phyloP scores from a whole-genome alignment of 1,140 invertebrate genomes.

The Zaprionus kolodkinae region DNA sequence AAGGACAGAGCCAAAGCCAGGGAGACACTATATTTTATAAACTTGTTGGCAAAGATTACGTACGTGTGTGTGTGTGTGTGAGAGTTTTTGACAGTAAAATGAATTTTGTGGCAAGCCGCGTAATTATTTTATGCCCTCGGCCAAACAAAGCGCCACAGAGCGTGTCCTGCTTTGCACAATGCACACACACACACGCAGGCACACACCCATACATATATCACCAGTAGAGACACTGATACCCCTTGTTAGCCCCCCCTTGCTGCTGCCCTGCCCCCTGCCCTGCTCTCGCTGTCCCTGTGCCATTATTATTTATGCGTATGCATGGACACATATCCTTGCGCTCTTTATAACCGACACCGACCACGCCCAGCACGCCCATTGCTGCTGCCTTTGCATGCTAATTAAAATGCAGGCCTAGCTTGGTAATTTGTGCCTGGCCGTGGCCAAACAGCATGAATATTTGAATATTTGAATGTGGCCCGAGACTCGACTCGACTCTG shows the following conservation, averaged over 20 bases:
- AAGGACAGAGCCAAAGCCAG: conserved; percentile 1
- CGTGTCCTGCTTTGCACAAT: neutral
- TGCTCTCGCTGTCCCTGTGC: neutral
- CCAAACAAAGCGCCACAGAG: conserved; percentile 56
- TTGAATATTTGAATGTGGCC: conserved; percentile 48
- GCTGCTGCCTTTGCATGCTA: conserved; percentile 54
- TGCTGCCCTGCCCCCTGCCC: neutral
- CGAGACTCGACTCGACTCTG: neutral
- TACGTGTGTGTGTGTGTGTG: conserved; percentile 23
- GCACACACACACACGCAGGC: neutral
- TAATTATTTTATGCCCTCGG: conserved; percentile 76
- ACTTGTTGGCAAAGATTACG: conserved; percentile 18
- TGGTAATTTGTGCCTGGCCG: conserved; percentile 68
- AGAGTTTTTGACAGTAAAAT: conserved; percentile 60
- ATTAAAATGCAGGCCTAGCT: conserved; percentile 80
- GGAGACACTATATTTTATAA: conserved; percentile 39
- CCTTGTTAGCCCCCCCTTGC: neutral
- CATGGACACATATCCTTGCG: conserved; percentile 46
- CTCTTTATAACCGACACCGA: conserved; percentile 14
- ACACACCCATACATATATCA: conserved; percentile 49
- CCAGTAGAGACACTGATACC: conserved; percentile 40
- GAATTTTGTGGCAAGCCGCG: conserved; percentile 77
- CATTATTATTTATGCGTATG: conserved; percentile 79
- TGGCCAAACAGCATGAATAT: conserved; percentile 49
- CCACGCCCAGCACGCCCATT: neutral